Evolutionary conservation across 92 coral and sea anemone genomes (phyloP).

Genomic region (Bergia puertoricense): DNA sequence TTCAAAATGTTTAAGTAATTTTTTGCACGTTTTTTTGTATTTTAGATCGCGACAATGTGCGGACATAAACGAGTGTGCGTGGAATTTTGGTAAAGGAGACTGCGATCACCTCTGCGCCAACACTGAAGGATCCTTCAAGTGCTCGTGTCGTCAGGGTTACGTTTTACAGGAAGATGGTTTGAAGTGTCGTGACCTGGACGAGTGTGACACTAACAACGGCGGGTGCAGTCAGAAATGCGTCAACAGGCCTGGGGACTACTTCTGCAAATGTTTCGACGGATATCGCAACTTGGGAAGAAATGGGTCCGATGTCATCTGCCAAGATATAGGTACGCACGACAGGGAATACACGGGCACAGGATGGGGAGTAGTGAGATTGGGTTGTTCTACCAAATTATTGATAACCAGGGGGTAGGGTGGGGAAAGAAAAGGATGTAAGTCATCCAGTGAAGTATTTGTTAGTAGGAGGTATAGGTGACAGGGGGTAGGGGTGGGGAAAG

Average conservation of each 20-base stretch:
- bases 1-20: background rate
- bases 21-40: background rate
- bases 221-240: slow-evolving; percentile 84
- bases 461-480: background rate
- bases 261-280: slow-evolving; percentile 87
- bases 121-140: slow-evolving; percentile 87
- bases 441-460: background rate
- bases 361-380: background rate
- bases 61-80: slow-evolving; percentile 89
- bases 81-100: slow-evolving; percentile 89
- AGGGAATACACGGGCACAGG: background rate
- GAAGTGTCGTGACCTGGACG: slow-evolving; percentile 82
- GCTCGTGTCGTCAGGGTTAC: slow-evolving; percentile 88
- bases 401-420: background rate
- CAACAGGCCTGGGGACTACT: slow-evolving; percentile 70
- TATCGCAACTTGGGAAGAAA: slow-evolving; percentile 70
- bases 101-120: slow-evolving; percentile 90
- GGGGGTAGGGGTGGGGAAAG: too few relatives aligned
- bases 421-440: too few relatives aligned
- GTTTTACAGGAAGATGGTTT: slow-evolving; percentile 64
- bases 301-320: slow-evolving; percentile 81
- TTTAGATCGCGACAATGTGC: slow-evolving; percentile 82
- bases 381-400: background rate
- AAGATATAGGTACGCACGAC: slow-evolving; percentile 82
- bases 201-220: slow-evolving; percentile 80